Conservation (phyloP, 1,140 invertebrate genomes). For the Drosophila athabasca region DNA sequence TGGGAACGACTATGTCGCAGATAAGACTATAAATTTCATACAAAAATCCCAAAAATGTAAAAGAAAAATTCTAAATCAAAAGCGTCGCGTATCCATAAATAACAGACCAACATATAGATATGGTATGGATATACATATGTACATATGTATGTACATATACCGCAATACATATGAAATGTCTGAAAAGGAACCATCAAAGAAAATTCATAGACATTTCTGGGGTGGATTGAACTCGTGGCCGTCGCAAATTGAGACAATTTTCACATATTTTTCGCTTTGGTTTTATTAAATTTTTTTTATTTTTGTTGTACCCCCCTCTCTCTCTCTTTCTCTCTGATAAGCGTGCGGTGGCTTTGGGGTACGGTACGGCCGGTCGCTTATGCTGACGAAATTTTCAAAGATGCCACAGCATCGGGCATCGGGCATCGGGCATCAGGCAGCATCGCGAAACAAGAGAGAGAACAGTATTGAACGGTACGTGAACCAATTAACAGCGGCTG, state of each 20-base stretch:
- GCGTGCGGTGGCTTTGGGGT: constrained; percentile 21
- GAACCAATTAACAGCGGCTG: constrained; percentile 61
- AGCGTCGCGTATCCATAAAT: constrained; percentile 68
- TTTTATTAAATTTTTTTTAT: constrained; percentile 5
- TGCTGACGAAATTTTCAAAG: constrained; percentile 69
- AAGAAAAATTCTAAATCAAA: constrained; percentile 60
- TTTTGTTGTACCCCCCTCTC: constrained; percentile 11
- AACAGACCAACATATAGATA: constrained; percentile 13
- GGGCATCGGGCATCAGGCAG: not conserved
- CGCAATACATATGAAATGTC: constrained; percentile 6
- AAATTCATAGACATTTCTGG: constrained; percentile 68
- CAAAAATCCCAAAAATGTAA: constrained; percentile 33
- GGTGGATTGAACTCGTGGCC: constrained; percentile 76
- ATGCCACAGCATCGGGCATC: constrained; percentile 15
- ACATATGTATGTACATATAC: too few relatives aligned
- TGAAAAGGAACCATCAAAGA: constrained; percentile 66
- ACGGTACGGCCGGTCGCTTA: constrained; percentile 20
- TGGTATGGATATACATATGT: constrained; percentile 7
- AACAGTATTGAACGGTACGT: constrained; percentile 64
- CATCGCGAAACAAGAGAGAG: constrained; percentile 4
- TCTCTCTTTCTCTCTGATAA: constrained; percentile 31
- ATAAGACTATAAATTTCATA: constrained; percentile 29
- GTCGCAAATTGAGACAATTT: constrained; percentile 55
- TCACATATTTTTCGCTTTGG: constrained; percentile 13
- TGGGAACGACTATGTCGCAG: constrained; percentile 33